These are phyloP conservation scores for Hippocampus guttulatus DNA, from an alignment of 2,113 vertebrate genomes.

Conservation along the genomic window DNA sequence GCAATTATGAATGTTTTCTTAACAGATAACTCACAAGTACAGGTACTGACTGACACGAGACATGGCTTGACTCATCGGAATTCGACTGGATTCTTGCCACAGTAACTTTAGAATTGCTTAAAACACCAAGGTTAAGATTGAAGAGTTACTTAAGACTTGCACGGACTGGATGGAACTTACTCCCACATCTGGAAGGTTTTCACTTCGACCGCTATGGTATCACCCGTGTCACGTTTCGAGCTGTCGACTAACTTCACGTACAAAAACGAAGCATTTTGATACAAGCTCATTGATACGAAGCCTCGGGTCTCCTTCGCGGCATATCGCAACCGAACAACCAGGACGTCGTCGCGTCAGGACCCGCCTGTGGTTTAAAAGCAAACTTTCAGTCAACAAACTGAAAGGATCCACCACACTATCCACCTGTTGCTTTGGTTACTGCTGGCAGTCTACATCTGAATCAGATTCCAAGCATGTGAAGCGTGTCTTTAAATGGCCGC, in stretches of 20 bases:
- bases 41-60: neutral
- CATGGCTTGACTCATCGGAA: too few species aligned
- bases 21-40: too few species aligned
- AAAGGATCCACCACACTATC: neutral
- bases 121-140: too few species aligned
- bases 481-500: slow-evolving; percentile 9
- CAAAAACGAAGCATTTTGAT: neutral
- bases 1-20: too few species aligned
- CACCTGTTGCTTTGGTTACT: neutral
- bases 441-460: neutral
- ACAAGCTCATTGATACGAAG: slow-evolving; percentile 10
- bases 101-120: neutral
- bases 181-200: neutral
- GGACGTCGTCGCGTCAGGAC: neutral
- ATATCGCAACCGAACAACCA: neutral
- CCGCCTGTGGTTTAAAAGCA: neutral
- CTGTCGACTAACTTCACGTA: neutral
- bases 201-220: neutral
- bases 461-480: slow-evolving; percentile 1
- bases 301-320: neutral
- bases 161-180: neutral
- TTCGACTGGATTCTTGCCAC: neutral
- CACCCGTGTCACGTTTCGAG: neutral
- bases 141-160: neutral
- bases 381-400: neutral